Evolutionary conservation across 2,797 vertebrate genomes (phyloP), one percentile per base, ranked within the genome.

Genomic region (Discoglossus pictus): DNA sequence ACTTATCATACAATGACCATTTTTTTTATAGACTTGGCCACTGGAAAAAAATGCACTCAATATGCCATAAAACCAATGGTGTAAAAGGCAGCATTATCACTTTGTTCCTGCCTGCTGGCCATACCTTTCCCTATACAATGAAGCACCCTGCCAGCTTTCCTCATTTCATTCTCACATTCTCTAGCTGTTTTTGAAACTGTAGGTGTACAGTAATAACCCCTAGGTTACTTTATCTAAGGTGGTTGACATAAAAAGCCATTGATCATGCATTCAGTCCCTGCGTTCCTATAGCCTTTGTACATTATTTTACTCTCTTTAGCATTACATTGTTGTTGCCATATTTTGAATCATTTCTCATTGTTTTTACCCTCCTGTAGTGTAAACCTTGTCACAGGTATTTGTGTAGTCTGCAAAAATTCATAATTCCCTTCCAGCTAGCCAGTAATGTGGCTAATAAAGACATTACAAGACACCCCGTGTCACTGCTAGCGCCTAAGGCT

Each of bases 371-470:
- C 46, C 55, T 36, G 46, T 18, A 35, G 55, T 60, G 36, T 52
- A 17, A 42, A n/a, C n/a, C 16, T 8, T 42, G 7, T 34, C 52
- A 36, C 16, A 52, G 55, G 17, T 60, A 42, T 25, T 39, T 43
- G 38, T 40, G 46, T 35, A 52, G 53, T 58, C 46, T 50, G 36
- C 53, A 66, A 58, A 66, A 66, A 67, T 23, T 60, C 18, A 42
- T 8, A 50, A 42, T 43, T 51, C 16, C 55, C 46, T 68, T 31
- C 24, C 18, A 68, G 65, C 55, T 40, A 52, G 46, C 20, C 38
- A 36, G 34, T 54, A 35, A 51, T 68, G 46, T 60, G 38, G 6
- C 35, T 68, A 24, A 18, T 42, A 52, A 60, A 38, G 36, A 52
- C 65, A 68, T 43, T 52, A 42, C 34, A 43, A 12, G 55, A 46